These are phyloP conservation scores for Danio rerio DNA, from an alignment of 2,113 vertebrate species.

Conservation along the genomic window DNA sequence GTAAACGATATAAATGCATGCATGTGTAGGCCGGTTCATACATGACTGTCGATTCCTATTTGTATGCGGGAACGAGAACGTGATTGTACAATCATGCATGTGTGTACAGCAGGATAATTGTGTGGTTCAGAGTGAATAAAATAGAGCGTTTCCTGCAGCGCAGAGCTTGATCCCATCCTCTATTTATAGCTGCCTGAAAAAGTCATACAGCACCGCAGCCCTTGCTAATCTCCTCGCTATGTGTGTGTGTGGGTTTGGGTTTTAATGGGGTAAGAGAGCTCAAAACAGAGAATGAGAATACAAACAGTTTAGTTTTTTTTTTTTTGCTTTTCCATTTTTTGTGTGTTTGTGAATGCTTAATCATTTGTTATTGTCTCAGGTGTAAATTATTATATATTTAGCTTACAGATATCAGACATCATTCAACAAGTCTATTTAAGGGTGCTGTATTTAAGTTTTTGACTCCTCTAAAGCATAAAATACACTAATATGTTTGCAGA, in stretches of 20 bases:
- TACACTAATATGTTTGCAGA: no score
- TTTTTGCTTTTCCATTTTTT: background rate
- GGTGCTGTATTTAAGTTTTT: no score
- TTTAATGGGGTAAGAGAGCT: background rate
- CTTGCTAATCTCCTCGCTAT: slow-evolving; percentile 21
- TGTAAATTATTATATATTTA: background rate
- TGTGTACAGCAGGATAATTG: slow-evolving; percentile 13
- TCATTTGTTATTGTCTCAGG: background rate
- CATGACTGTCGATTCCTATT: slow-evolving; percentile 3
- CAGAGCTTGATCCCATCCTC: slow-evolving; percentile 32
- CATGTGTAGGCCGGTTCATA: background rate
- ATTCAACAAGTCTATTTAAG: background rate
- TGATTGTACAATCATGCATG: background rate
- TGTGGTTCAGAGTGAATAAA: slow-evolving; percentile 28
- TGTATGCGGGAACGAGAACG: slow-evolving; percentile 17
- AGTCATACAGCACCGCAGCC: slow-evolving; percentile 35
- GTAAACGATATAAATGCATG: background rate
- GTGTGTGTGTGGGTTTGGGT: slow-evolving; percentile 13
- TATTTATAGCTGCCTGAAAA: slow-evolving; percentile 51
- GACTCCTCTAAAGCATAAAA: no score
- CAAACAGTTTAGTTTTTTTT: background rate
- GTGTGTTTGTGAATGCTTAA: background rate
- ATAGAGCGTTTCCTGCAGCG: slow-evolving; percentile 23
- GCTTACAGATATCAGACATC: background rate
- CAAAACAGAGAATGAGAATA: background rate